phyloP scores from a whole-genome alignment of 2,888 invertebrate genomes.

The Galeopsomyia nigrocyanea region DNA sequence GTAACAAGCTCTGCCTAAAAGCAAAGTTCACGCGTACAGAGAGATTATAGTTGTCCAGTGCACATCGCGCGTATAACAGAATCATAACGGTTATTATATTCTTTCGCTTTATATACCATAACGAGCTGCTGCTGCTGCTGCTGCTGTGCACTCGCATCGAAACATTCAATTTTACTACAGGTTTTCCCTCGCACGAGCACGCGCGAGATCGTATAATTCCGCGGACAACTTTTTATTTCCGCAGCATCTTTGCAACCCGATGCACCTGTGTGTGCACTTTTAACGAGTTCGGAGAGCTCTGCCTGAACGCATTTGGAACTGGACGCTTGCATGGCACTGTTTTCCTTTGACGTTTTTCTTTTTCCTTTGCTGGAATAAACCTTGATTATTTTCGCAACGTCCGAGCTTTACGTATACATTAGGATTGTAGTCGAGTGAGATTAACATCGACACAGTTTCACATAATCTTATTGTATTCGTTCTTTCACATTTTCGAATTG shows the following conservation, averaged over 20 bases:
- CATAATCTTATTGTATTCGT: no score
- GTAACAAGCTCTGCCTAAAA: no score
- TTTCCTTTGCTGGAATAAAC: conserved; percentile 12
- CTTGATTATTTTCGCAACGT: conserved; percentile 18
- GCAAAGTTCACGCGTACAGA: no score
- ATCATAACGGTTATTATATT: no score
- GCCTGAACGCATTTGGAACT: not conserved
- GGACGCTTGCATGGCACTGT: not conserved
- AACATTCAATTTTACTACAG: conserved; percentile 17
- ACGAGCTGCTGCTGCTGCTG: not conserved
- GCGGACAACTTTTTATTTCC: not conserved
- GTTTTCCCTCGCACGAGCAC: not conserved
- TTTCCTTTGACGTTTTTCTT: conserved; percentile 30
- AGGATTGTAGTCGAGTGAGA: conserved; percentile 14
- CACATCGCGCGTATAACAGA: no score
- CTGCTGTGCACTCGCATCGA: not conserved
- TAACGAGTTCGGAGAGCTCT: not conserved
- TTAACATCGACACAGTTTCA: conserved; percentile 4
- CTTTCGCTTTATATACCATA: no score
- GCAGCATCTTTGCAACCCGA: not conserved
- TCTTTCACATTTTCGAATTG: no score
- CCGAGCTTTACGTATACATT: conserved; percentile 3
- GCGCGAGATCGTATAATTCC: conserved; percentile 8
- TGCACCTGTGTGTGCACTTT: not conserved
- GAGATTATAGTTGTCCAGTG: no score